Evolutionary conservation across 2,113 vertebrate genomes (phyloP).

Genomic region (Catharus minimus): DNA sequence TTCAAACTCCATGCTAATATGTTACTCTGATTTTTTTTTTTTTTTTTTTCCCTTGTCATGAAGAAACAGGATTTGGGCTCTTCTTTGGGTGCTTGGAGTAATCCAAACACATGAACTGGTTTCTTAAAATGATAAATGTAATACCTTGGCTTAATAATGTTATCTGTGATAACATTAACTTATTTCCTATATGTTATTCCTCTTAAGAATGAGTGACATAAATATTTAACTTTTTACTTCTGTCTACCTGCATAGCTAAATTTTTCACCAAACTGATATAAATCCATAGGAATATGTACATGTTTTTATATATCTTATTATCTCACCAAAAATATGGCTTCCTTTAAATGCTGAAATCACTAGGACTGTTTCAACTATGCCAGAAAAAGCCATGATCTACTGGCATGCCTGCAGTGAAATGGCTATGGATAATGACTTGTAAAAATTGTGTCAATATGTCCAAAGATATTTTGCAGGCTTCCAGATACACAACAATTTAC

Average conservation of each 20-base stretch:
- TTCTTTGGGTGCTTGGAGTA: background rate
- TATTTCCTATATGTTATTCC: background rate
- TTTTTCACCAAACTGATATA: background rate
- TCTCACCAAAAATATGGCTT: background rate
- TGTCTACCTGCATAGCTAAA: background rate
- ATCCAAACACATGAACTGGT: background rate
- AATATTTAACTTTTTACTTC: background rate
- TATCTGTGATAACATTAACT: background rate
- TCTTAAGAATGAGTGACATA: background rate
- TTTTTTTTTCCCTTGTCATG: background rate
- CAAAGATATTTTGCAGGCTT: background rate
- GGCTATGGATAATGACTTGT: background rate
- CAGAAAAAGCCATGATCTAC: background rate
- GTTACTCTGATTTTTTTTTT: background rate
- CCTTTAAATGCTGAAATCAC: background rate
- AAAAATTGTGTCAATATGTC: background rate
- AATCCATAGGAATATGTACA: background rate
- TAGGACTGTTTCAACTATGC: background rate
- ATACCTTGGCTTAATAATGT: background rate
- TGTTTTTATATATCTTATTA: background rate
- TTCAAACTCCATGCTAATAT: background rate
- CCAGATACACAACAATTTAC: background rate
- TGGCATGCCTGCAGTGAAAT: background rate
- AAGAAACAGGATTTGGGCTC: background rate
- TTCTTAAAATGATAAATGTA: background rate